Evolutionary conservation across 2,113 vertebrate species (phyloP), one percentile per base, ranked within the genome.

Genomic region (Ranitomeya imitator): DNA sequence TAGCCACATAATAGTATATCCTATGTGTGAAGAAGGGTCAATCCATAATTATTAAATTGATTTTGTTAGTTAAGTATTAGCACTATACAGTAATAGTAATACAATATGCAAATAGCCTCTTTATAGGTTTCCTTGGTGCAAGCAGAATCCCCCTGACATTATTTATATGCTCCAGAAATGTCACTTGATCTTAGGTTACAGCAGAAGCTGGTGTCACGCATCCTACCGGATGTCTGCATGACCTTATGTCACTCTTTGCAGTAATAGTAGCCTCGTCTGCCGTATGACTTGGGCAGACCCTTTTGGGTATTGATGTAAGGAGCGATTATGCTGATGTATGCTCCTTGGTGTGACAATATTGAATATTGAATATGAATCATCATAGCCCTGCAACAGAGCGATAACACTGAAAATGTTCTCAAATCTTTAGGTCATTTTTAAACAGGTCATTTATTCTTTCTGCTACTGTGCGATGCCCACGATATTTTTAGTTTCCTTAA

Each of bases 241-340:
- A 88, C 87, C 87, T 88, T 88, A 88, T 83, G 87, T 88, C 87
- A 88, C 69, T 84, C 67, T 55, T 85, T 69, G 73, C 81, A 78
- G 87, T 78, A 85, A 84, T 74, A 65, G 16, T 67, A 79, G 51
- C 87, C 37, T 84, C 55, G 51, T 51, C 45, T 65, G 45, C 51
- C 59, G 9, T 59, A 67, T 67, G n/a, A n/a, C 21, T 63, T 15
- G 82, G 69, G 54, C 45, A 69, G 60, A 23, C 63, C 81, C 74
- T 57, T 69, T 21, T 67, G n/a, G 52, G 45, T 60, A 85, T 84
- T 79, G 57, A 23, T 79, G 60, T 60, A 45, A 21, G 23, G 23
- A 61, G 18, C 18, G 63, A 55, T 55, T 55, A 45, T 67, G 37
- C 81, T 83, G 82, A 84, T 71, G 63, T 54, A 55, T 21, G 21